A percentile compares a stretch with the other conserved stretches of the same genome.
Conservation (phyloP, 2,888 invertebrate genomes). For the Cryptosula pallasiana region DNA sequence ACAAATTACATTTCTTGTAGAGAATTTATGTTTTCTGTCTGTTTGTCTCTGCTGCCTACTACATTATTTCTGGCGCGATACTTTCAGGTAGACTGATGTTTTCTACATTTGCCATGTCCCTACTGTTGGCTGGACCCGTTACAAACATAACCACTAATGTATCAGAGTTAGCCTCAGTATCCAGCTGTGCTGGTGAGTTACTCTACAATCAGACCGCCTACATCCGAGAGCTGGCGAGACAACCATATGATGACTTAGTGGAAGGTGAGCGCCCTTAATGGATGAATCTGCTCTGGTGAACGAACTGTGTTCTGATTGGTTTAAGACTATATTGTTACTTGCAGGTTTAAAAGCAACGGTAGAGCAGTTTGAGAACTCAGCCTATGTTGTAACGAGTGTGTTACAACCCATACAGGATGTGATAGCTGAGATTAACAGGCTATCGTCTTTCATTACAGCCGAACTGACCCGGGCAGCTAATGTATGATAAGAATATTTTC, state of each 20-base stretch:
- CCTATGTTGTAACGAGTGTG: background rate
- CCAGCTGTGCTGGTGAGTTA: background rate
- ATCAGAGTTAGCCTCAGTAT: background rate
- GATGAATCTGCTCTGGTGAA: no score
- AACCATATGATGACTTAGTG: background rate
- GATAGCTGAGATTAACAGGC: background rate
- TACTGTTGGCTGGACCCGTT: background rate
- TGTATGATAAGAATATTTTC: no score
- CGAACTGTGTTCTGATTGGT: no score
- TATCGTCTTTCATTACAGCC: background rate
- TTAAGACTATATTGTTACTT: no score
- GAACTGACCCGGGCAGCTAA: background rate
- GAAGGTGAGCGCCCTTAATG: no score
- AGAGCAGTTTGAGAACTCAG: background rate
- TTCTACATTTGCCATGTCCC: background rate
- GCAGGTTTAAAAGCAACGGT: background rate
- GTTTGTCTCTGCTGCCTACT: background rate
- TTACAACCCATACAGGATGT: background rate
- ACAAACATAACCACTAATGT: constrained; percentile 16
- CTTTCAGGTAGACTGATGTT: constrained; percentile 6
- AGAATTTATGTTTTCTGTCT: background rate
- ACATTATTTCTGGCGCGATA: background rate
- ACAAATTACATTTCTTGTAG: background rate
- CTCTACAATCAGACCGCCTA: background rate
- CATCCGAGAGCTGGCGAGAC: background rate